Base-by-base conservation (phyloP, 1,140 invertebrate genomes). In the Brachionus koreanus region DNA sequence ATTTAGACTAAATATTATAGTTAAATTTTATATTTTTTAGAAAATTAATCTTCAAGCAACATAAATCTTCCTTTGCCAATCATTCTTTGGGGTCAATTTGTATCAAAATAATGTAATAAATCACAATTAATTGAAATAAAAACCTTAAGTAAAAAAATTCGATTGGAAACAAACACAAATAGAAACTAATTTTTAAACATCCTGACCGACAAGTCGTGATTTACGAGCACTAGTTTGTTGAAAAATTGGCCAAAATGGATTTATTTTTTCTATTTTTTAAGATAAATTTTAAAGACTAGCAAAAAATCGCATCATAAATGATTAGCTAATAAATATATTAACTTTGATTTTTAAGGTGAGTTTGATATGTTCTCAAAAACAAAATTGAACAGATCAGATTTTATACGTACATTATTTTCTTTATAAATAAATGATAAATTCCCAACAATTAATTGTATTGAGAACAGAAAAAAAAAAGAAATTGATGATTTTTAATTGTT, bases 61-160 rank as follows among this genome's bases (percentile, higher is more conserved):
- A 57, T 57, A 57, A 57, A 57, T 57, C 49, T 57, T 57, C 29
- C 29, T 23, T 19, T 57, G 12, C 39, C 39, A 10, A 42, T 42
- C 6, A 10, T 42, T 42, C 39, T 57, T 57, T 19, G n/a, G 5
- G 49, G 49, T 57, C 49, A 57, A 57, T 57, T 3, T 57, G 19
- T 57, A 19, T 57, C 16, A 19, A 25, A 19, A 7, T 25, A 57
- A 57, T 57, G 49, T 57, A 57, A 57, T 57, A 57, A 57, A 57
- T 57, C 49, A 57, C 49, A 57, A 57, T 57, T 57, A 57, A 57
- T 57, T 57, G 49, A 57, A 19, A 57, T 57, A 57, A 57, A 57
- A 29, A 57, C n/a, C n/a, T 25, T 25, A 57, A 57, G 19, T 57
- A 19, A 25, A 57, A 25, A 25, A 19, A 19, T 23, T 9, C 49